A percentile compares a stretch with the other conserved stretches of the same genome.
Conservation (phyloP, 2,797 vertebrate genomes). For the Spinus pinus region DNA sequence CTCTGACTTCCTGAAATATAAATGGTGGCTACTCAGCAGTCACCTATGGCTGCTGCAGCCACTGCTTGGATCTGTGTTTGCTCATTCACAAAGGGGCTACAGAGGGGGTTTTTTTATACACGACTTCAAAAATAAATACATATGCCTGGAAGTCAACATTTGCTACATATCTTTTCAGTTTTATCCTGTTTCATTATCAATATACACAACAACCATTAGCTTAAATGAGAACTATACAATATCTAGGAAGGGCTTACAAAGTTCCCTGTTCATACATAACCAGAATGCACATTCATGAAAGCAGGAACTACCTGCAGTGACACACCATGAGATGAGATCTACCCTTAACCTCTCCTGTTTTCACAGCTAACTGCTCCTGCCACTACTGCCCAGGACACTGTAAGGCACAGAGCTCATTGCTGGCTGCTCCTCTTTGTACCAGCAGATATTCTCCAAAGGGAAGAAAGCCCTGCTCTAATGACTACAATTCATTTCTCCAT, state of each 20-base stretch:
- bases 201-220: neutral
- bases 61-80: neutral
- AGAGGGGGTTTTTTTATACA: neutral
- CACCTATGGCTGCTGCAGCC: neutral
- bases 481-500: neutral
- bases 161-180: neutral
- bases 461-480: neutral
- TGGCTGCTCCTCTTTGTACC: neutral
- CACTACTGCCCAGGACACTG: neutral
- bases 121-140: neutral
- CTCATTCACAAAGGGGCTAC: neutral
- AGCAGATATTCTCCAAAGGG: neutral
- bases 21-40: slow-evolving; percentile 16
- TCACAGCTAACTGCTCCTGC: neutral
- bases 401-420: accelerated
- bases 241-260: neutral
- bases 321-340: neutral
- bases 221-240: neutral
- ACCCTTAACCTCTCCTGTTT: neutral
- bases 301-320: neutral
- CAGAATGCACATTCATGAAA: neutral
- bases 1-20: neutral
- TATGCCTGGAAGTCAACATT: neutral
- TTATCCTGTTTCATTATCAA: neutral
- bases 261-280: neutral